Base-by-base conservation (phyloP, 2,888 invertebrate genomes). In the Lasioglossum zephyrum region DNA sequence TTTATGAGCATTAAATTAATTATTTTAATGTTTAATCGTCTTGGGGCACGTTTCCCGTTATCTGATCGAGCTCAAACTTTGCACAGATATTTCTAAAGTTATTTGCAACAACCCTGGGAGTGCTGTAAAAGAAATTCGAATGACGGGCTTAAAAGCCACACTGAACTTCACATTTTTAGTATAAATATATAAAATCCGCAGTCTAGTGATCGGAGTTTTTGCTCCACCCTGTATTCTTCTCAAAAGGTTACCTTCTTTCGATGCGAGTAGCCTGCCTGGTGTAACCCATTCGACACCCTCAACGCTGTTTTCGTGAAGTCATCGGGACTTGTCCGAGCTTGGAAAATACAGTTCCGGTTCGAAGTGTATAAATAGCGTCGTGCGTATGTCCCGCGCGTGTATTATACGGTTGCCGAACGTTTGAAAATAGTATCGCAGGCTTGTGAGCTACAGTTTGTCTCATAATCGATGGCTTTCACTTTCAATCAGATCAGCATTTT, bases 311-410 rank as follows among this genome's bases (percentile, higher is more conserved):
- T 60, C 60, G 26, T 26, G 60, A 60, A 60, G 60, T 60, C 26
- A 60, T 60, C 66, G 66, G 66, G 31, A 16, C 36, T 36, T 66
- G 66, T 66, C 66, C 66, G 36, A 66, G 66, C 2, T 18, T 36
- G 66, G 66, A 66, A 66, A 36, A 87, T 88, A 77, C 77, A 92
- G 90, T 93, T 93, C 92, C 93, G 93, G 92, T 92, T 77, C 73
- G 85, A 89, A 90, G 85, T 80, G 92, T 92, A 93, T 92, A 92
- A 92, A 92, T 93, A 93, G 90, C 87, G 73, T 77, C 79, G 77
- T 78, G 87, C 88, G 90, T 90, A 87, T 26, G 26, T 26, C 4
- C 11, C 13, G 26, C 60, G 13, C 11, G 60, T 16, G 60, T 60
- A 60, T 60, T 26, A 60, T 26, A 60, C 11, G 13, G 13, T 26